These are phyloP conservation scores for Scaptomyza hsui DNA, from an alignment of 1,140 invertebrate species.

Conservation along the genomic window DNA sequence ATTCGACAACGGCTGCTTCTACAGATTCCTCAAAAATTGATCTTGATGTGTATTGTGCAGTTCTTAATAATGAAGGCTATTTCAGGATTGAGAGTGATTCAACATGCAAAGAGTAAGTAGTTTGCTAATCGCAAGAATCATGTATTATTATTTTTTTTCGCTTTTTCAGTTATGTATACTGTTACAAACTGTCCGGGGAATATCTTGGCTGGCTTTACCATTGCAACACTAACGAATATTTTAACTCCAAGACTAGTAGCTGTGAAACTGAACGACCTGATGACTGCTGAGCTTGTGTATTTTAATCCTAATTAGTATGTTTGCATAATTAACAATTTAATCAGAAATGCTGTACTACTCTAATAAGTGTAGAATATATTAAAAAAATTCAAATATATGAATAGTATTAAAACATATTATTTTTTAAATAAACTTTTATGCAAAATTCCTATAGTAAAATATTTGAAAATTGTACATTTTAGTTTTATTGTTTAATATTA, in stretches of 20 bases:
- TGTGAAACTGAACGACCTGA: slow-evolving; percentile 44
- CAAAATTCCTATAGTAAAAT: too few relatives aligned
- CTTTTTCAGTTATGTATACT: slow-evolving; percentile 58
- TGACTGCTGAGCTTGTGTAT: slow-evolving; percentile 36
- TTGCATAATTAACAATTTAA: too few relatives aligned
- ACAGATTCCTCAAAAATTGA: slow-evolving; percentile 19
- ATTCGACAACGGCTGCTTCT: not conserved
- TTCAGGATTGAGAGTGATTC: slow-evolving; percentile 48
- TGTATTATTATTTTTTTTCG: not conserved
- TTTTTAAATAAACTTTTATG: too few relatives aligned
- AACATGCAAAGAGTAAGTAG: slow-evolving; percentile 58
- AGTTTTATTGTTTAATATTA: too few relatives aligned
- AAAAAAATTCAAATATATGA: too few relatives aligned
- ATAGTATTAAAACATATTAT: too few relatives aligned
- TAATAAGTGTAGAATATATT: too few relatives aligned
- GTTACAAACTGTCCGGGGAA: slow-evolving; percentile 53
- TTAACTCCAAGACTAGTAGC: slow-evolving; percentile 43
- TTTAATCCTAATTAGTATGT: not conserved
- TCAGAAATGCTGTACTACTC: too few relatives aligned
- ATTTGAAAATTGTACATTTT: too few relatives aligned
- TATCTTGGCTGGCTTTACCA: slow-evolving; percentile 60
- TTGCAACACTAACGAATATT: slow-evolving; percentile 53
- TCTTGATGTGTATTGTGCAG: slow-evolving; percentile 40
- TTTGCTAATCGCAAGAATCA: not conserved
- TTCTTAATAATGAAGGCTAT: slow-evolving; percentile 39